Evolutionary conservation across 2,113 vertebrate species (phyloP).

Genomic region (Nothocercus julius): DNA sequence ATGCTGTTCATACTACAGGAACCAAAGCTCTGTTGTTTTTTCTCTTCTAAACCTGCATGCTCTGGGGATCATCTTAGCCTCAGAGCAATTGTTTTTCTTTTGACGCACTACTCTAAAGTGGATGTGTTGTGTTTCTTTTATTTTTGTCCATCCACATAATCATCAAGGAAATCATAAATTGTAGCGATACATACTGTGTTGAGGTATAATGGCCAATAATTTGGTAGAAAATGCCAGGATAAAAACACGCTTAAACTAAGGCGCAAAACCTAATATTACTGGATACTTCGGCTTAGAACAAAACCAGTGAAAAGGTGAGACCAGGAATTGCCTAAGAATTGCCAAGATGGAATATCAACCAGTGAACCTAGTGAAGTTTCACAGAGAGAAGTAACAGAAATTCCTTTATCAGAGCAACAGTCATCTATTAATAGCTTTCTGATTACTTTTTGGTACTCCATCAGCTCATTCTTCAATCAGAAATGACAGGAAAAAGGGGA

Average conservation of each 20-base stretch:
- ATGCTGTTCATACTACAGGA: neutral
- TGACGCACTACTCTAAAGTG: neutral
- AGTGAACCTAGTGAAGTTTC: neutral
- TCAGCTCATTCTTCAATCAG: neutral
- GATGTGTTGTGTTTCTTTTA: neutral
- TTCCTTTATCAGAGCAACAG: neutral
- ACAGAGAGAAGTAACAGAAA: neutral
- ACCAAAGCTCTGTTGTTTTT: neutral
- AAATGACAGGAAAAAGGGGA: neutral
- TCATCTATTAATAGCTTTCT: neutral
- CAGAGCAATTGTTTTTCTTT: constrained; percentile 10
- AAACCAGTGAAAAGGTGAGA: neutral
- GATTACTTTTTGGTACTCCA: neutral
- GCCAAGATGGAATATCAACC: neutral
- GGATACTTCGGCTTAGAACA: neutral
- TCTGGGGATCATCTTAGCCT: neutral
- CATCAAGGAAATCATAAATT: neutral
- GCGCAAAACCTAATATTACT: neutral
- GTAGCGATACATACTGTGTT: neutral
- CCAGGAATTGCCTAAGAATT: neutral
- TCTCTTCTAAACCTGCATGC: neutral
- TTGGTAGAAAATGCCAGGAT: neutral
- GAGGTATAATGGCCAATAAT: neutral
- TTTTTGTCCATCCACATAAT: neutral
- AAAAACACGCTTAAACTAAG: neutral